Percentiles rank a stretch among this genome's conserved stretches.
Evolutionary conservation across 2,797 vertebrate species (phyloP).

Genomic region (Triplophysa bombifrons): DNA sequence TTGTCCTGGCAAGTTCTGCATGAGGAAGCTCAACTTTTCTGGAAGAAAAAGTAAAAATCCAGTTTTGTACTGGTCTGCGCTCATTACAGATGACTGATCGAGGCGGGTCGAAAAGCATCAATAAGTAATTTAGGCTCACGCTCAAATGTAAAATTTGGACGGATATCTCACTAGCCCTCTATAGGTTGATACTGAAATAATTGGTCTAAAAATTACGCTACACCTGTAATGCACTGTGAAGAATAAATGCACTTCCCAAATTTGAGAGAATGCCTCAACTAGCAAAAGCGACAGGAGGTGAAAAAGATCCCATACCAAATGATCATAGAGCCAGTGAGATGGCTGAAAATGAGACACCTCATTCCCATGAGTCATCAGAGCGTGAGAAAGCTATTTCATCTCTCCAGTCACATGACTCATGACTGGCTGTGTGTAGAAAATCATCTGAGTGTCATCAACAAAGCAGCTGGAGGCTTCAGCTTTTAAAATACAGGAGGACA

Average conservation of each 20-base stretch:
- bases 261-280: background rate
- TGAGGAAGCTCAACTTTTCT: background rate
- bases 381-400: background rate
- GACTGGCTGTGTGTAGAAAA: background rate
- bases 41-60: no score
- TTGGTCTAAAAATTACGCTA: background rate
- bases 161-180: background rate
- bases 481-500: background rate
- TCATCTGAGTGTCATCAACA: background rate
- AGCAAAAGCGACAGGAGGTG: background rate
- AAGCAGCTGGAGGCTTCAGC: background rate
- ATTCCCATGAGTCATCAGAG: conserved; percentile 6
- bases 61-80: no score
- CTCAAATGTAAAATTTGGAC: background rate
- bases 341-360: conserved; percentile 2
- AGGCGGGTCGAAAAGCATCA: background rate
- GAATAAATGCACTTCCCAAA: background rate
- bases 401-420: background rate
- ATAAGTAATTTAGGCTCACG: background rate
- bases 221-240: background rate
- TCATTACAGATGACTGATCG: no score
- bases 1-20: background rate
- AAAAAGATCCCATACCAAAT: background rate
- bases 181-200: background rate
- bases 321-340: background rate